These are phyloP conservation scores for Promerops cafer DNA, from an alignment of 2,113 vertebrate genomes.

Conservation along the genomic window DNA sequence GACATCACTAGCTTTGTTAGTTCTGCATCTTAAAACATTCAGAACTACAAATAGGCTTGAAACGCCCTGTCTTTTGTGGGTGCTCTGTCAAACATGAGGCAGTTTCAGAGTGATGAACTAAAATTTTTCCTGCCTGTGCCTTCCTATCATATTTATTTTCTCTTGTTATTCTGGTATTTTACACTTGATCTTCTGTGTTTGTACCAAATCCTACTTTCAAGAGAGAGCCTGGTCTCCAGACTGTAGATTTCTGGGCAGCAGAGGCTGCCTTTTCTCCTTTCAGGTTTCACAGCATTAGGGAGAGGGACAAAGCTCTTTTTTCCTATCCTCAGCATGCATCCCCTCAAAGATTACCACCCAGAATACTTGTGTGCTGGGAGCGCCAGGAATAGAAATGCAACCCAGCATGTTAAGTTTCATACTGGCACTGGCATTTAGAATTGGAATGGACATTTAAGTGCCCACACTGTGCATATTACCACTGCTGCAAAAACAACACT, in stretches of 20 bases:
- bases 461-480: conserved; percentile 1
- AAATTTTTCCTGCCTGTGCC: background rate
- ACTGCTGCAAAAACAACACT: background rate
- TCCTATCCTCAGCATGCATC: background rate
- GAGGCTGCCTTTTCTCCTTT: background rate
- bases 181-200: background rate
- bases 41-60: background rate
- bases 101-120: background rate
- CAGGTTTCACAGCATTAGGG: background rate
- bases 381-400: background rate
- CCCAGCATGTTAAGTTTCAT: background rate
- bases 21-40: background rate
- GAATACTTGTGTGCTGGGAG: background rate
- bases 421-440: background rate
- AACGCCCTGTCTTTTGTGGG: background rate
- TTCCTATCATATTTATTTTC: background rate
- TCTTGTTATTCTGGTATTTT: background rate
- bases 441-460: background rate
- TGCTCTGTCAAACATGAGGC: background rate
- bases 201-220: background rate
- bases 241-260: background rate
- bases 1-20: background rate
- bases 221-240: background rate
- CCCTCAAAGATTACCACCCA: background rate
- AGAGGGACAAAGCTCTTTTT: background rate